Percentiles rank a stretch among this genome's conserved stretches.
These are phyloP conservation scores for Tragelaphus buxtoni DNA, from an alignment of 2,113 vertebrate genomes.

Conservation along the genomic window DNA sequence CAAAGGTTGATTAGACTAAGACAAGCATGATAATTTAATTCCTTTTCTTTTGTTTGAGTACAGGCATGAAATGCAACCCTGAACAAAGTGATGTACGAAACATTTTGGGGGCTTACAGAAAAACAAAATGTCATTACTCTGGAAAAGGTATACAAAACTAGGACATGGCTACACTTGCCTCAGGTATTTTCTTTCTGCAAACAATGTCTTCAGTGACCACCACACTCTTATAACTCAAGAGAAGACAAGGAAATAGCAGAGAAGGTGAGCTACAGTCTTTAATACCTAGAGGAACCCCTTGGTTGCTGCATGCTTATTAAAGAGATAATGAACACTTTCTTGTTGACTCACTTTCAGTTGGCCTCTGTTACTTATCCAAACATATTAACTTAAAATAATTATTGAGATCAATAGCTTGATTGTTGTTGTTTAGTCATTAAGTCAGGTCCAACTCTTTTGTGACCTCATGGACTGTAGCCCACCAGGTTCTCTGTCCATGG, in stretches of 20 bases:
- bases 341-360: neutral
- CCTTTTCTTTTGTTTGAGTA: neutral
- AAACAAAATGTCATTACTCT: neutral
- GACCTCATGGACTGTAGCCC: neutral
- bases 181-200: neutral
- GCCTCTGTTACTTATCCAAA: neutral
- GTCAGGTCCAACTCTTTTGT: neutral
- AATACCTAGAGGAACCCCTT: neutral
- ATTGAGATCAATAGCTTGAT: neutral
- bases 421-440: neutral
- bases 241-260: neutral
- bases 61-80: neutral
- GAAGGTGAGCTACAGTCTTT: neutral
- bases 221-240: neutral
- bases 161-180: neutral
- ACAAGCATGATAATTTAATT: slow-evolving; percentile 36
- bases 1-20: slow-evolving; percentile 42
- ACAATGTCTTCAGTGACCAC: neutral
- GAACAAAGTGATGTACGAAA: neutral
- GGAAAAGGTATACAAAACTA: neutral
- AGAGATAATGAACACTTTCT: neutral
- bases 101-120: neutral
- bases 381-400: neutral
- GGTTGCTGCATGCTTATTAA: neutral
- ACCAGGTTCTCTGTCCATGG: neutral